These are phyloP conservation scores for Tachyglossus aculeatus DNA, from an alignment of 2,797 vertebrate genomes.

Conservation along the genomic window DNA sequence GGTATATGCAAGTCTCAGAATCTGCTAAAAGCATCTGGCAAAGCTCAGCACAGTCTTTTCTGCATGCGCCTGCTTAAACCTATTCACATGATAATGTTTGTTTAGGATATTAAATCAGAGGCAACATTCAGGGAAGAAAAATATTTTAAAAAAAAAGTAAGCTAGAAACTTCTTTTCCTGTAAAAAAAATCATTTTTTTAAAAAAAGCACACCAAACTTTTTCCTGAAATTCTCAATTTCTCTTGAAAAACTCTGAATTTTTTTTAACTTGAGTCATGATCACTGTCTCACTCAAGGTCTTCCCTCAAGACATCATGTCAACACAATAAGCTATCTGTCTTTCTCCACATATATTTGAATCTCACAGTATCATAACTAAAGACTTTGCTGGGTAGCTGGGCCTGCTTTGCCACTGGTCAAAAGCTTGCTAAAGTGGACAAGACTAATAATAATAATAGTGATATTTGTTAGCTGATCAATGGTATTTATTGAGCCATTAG, in stretches of 20 bases:
- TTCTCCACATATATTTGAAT: background rate
- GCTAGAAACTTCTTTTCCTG: conserved; percentile 20
- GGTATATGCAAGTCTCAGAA: conserved; percentile 20
- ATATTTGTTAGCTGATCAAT: too few species aligned
- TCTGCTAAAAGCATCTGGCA: conserved; percentile 37
- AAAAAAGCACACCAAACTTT: too few species aligned
- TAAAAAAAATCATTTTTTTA: background rate
- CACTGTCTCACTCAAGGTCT: background rate
- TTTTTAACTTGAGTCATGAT: background rate
- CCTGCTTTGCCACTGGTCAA: too few species aligned
- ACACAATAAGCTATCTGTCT: background rate
- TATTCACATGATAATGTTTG: conserved; percentile 52
- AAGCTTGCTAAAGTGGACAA: too few species aligned
- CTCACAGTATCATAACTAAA: too few species aligned
- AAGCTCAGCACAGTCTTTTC: conserved; percentile 25
- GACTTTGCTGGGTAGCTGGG: too few species aligned
- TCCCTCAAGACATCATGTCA: background rate
- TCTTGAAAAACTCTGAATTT: too few species aligned
- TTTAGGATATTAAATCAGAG: conserved; percentile 39
- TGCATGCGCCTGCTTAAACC: conserved; percentile 43
- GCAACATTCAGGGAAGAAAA: conserved; percentile 28
- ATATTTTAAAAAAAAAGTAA: conserved; percentile 22
- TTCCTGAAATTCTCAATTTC: background rate
- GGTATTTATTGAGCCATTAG: too few species aligned
- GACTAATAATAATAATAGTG: too few species aligned